A percentile compares a stretch with the other conserved stretches of the same genome.
These are phyloP conservation scores for Cheilosia pagana DNA, from an alignment of 2,888 invertebrate genomes.

Conservation along the genomic window DNA sequence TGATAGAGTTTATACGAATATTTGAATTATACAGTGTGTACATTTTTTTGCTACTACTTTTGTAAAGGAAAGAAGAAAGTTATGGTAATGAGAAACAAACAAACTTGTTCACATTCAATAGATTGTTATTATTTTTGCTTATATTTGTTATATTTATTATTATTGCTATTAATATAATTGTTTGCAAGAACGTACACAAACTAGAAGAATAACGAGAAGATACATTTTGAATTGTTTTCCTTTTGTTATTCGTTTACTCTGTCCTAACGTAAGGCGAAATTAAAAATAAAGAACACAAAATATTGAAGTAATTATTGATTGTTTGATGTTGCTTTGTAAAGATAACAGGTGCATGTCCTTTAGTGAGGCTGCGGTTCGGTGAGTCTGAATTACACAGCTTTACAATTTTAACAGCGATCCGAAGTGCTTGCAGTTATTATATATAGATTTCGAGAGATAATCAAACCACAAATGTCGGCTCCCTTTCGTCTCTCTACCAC, in stretches of 20 bases:
- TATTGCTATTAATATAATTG: conserved; percentile 45
- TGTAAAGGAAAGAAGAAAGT: conserved; percentile 4
- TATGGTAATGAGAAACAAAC: conserved; percentile 5
- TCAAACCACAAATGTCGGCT: too few relatives aligned
- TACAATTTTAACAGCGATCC: too few relatives aligned
- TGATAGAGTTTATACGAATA: conserved; percentile 9
- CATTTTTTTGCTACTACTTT: not conserved
- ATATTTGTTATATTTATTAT: conserved; percentile 72
- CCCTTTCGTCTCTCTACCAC: too few relatives aligned
- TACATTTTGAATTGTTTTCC: conserved; percentile 5
- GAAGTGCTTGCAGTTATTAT: too few relatives aligned
- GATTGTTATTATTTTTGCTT: conserved; percentile 69
- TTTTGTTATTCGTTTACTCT: conserved; percentile 50
- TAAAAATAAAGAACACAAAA: conserved; percentile 50
- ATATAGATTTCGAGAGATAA: too few relatives aligned
- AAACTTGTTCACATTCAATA: conserved; percentile 60
- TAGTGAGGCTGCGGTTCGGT: too few relatives aligned
- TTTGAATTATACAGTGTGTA: conserved; percentile 17
- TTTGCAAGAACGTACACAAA: conserved; percentile 66
- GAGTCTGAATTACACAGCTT: too few relatives aligned
- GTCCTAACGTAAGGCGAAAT: conserved; percentile 54
- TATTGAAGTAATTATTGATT: not conserved
- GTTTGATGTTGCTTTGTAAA: not conserved
- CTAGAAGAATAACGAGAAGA: conserved; percentile 36
- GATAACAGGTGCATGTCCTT: not conserved